Evolutionary conservation across 1,140 invertebrate genomes (phyloP).

Genomic region (Sarcophaga bullata): DNA sequence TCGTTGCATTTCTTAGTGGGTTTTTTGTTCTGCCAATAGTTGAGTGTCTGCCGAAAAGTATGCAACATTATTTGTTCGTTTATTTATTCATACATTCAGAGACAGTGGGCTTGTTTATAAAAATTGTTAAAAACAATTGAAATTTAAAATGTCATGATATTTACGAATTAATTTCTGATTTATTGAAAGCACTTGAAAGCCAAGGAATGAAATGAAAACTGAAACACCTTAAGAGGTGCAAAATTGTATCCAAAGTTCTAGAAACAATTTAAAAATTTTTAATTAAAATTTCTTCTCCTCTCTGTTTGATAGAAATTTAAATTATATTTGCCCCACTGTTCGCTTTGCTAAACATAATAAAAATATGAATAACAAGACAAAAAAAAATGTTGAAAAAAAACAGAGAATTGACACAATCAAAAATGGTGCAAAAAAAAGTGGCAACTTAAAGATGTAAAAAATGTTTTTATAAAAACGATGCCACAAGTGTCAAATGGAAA

Average conservation of each 20-base stretch:
- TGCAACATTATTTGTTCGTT: slow-evolving; percentile 23
- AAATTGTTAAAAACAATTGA: too few relatives aligned
- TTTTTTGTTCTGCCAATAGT: not conserved
- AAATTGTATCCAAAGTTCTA: too few relatives aligned
- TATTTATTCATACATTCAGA: not conserved
- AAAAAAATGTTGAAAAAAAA: not conserved
- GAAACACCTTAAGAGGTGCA: too few relatives aligned
- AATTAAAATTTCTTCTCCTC: too few relatives aligned
- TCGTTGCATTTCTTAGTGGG: not conserved
- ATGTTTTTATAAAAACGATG: slow-evolving; percentile 27
- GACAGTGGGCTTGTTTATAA: too few relatives aligned
- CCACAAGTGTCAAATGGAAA: slow-evolving; percentile 34
- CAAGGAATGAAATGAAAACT: too few relatives aligned
- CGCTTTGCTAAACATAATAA: slow-evolving; percentile 13
- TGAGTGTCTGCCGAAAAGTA: slow-evolving; percentile 38
- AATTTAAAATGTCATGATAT: too few relatives aligned
- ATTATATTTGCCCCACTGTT: not conserved
- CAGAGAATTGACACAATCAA: not conserved
- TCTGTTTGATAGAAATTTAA: too few relatives aligned
- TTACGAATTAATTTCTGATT: too few relatives aligned
- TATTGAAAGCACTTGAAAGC: too few relatives aligned
- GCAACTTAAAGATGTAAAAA: slow-evolving; percentile 17
- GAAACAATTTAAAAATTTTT: too few relatives aligned
- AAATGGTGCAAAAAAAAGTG: not conserved
- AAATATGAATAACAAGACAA: slow-evolving; percentile 18